These are phyloP conservation scores for Philaenus spumarius DNA, from an alignment of 1,140 invertebrate species.

Conservation along the genomic window DNA sequence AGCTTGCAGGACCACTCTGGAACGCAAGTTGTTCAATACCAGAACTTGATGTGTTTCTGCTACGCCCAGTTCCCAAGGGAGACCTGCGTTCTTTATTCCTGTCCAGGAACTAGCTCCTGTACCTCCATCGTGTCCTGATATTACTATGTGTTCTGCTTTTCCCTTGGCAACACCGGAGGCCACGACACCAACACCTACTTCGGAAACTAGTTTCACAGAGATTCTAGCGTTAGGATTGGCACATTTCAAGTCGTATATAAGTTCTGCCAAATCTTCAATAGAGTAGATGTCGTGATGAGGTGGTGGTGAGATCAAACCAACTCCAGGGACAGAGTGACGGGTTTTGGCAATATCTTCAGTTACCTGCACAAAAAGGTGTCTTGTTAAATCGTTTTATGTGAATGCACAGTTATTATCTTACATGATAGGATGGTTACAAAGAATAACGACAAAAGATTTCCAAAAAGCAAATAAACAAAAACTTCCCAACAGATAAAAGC, in stretches of 20 bases:
- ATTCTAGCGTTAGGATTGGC: conserved; percentile 93
- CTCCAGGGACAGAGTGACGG: conserved; percentile 90
- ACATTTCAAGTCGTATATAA: conserved; percentile 98
- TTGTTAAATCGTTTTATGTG: too few species aligned
- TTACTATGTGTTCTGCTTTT: conserved; percentile 96
- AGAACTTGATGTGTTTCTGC: conserved; percentile 97
- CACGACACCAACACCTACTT: conserved; percentile 96
- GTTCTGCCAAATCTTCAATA: conserved; percentile 96
- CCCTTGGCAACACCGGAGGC: conserved; percentile 98
- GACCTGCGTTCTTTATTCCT: conserved; percentile 89
- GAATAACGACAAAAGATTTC: too few species aligned
- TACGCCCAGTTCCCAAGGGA: conserved; percentile 96
- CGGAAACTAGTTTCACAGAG: conserved; percentile 96
- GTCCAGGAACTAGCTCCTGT: conserved; percentile 98
- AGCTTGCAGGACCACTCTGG: conserved; percentile 88
- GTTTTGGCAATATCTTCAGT: conserved; percentile 92
- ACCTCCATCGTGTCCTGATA: conserved; percentile 97
- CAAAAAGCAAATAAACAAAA: too few species aligned
- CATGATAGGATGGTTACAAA: too few species aligned
- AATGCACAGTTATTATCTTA: too few species aligned
- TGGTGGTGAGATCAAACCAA: conserved; percentile 95
- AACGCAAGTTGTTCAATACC: conserved; percentile 91
- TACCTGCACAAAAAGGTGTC: conserved; percentile 47
- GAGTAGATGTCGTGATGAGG: conserved; percentile 99
- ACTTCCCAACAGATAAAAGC: too few species aligned